Percentiles rank a stretch among this genome's conserved stretches.
Evolutionary conservation across 2,888 invertebrate genomes (phyloP).

Genomic region (Agriopis leucophaearia): DNA sequence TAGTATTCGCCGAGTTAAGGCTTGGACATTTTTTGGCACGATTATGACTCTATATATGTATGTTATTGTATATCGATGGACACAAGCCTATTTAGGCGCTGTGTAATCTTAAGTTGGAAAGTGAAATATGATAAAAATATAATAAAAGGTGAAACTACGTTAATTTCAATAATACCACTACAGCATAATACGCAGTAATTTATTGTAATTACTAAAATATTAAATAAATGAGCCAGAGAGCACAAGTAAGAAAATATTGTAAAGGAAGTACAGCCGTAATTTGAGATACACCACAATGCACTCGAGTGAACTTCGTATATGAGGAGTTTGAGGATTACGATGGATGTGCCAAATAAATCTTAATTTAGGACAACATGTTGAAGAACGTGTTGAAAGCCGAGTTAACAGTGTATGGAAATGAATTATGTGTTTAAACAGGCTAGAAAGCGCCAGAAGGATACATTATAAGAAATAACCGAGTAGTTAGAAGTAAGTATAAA

Average conservation of each 20-base stretch:
- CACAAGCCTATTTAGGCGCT: too few relatives aligned
- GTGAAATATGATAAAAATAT: too few relatives aligned
- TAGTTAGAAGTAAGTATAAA: too few relatives aligned
- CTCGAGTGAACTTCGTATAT: constrained; percentile 42
- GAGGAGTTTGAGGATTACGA: constrained; percentile 38
- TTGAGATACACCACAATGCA: constrained; percentile 61
- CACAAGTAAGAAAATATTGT: constrained; percentile 19
- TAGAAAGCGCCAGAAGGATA: neutral
- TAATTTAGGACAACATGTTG: constrained; percentile 34
- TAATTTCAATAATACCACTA: too few relatives aligned
- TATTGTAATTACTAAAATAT: neutral
- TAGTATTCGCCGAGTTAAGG: too few relatives aligned
- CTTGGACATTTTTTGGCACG: too few relatives aligned
- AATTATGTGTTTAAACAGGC: neutral
- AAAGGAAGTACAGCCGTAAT: constrained; percentile 54
- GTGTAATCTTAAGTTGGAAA: too few relatives aligned
- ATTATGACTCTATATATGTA: too few relatives aligned
- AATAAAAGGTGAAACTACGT: too few relatives aligned
- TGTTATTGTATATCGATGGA: too few relatives aligned
- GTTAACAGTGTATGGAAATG: constrained; percentile 12
- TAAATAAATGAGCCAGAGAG: neutral
- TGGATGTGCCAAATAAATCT: constrained; percentile 46
- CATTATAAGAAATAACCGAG: too few relatives aligned
- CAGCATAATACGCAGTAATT: neutral
- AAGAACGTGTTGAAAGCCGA: constrained; percentile 17